Evolutionary conservation across 1,140 invertebrate species (phyloP), one percentile per base, ranked within the genome.

Genomic region (Temnothorax nylanderi): DNA sequence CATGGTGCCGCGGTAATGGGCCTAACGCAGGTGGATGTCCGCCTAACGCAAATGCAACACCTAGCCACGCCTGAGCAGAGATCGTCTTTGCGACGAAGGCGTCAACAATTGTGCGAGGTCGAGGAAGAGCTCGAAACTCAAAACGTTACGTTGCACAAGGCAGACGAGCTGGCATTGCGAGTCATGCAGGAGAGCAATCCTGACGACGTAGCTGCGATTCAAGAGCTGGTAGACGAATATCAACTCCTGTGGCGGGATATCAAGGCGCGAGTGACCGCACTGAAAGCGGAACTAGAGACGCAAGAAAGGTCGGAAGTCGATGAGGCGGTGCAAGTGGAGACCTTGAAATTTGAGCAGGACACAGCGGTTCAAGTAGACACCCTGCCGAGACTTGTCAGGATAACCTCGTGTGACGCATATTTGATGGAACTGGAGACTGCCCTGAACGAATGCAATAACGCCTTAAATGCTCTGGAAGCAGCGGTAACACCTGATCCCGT

Each of bases 361-460:
- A 96, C 96, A 3, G 96, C 97, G 1, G 96, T 98, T 10, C 98
- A 98, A 95, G 98, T 98, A 0, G 96, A 98, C 87, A 98, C 98
- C 0, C 91, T 97, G 26, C 96, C 96, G 0, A 95, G 96, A 41
- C 94, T 97, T 78, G 96, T 96, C 7, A 97, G 96, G 37, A 96
- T 98, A 71, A 98, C 97, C 32, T 97, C 97, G 0, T 97, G 97
- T 92, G 98, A 98, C 93, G 98, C 97, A 1, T 98, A 98, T 90
- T 93, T 97, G 37, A 96, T 96, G 84, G 98, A 98, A 93, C 92
- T 98, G 13, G 95, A 96, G 21, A 96, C 96, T 16, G 97, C 97
- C 0, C 95, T 98, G 0, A 94, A 93, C 3, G 97, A 97, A 89
- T 97, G 96, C 90, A 94, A 94, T 58, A 93, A 93, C 10, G 96